Conservation (phyloP, 2,113 vertebrate genomes). For the Spea multiplicata region DNA sequence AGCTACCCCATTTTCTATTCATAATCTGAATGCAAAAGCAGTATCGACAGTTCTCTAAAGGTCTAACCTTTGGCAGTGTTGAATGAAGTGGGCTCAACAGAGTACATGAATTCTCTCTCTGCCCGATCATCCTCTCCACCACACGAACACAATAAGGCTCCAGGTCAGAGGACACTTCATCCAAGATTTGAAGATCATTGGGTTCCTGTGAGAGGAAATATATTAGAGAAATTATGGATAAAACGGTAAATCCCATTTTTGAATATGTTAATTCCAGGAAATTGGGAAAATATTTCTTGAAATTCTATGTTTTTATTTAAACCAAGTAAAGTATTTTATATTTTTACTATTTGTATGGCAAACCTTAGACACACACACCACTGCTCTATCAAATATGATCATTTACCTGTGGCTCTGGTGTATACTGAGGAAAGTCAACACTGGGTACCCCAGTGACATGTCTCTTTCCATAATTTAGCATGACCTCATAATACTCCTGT, state of each 20-base stretch:
- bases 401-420: slow-evolving; percentile 3
- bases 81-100: slow-evolving; percentile 6
- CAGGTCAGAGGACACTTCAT: background rate
- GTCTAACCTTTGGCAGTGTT: slow-evolving; percentile 31
- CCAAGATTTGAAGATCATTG: background rate
- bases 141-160: slow-evolving; percentile 22
- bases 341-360: too few species aligned
- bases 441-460: background rate
- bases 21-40: too few species aligned
- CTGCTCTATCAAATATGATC: too few species aligned
- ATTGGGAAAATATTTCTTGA: too few species aligned
- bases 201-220: background rate
- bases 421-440: background rate
- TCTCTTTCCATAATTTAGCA: background rate
- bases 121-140: slow-evolving; percentile 12
- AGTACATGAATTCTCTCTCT: background rate
- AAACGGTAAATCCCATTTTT: too few species aligned
- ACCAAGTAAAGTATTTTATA: too few species aligned
- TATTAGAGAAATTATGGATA: too few species aligned
- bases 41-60: too few species aligned
- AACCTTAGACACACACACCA: too few species aligned
- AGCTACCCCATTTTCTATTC: too few species aligned
- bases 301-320: too few species aligned
- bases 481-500: slow-evolving; percentile 34
- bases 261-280: too few species aligned